phyloP scores from a whole-genome alignment of 2,797 vertebrate species.

The Spondyliosoma cantharus region DNA sequence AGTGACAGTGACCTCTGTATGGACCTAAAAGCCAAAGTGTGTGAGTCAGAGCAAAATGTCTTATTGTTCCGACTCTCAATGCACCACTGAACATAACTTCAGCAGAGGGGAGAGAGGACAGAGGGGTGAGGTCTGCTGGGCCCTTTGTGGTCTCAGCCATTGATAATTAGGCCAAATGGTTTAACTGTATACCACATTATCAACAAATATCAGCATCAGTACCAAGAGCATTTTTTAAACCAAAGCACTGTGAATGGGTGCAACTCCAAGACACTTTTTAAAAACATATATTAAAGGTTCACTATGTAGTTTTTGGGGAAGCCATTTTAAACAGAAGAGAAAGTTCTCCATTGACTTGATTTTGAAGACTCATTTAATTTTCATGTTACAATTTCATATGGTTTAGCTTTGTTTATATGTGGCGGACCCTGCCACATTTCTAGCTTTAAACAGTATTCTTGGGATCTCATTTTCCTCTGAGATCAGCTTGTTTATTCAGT shows the following conservation, averaged over 20 bases:
- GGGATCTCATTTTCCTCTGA: too few relatives aligned
- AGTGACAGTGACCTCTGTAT: slow-evolving; percentile 61
- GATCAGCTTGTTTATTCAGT: too few relatives aligned
- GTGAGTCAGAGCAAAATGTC: slow-evolving; percentile 40
- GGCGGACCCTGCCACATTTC: too few relatives aligned
- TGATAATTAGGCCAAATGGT: slow-evolving; percentile 1
- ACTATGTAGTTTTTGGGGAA: too few relatives aligned
- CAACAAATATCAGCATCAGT: background rate
- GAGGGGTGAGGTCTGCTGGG: slow-evolving; percentile 4
- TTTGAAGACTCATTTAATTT: too few relatives aligned
- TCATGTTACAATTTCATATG: too few relatives aligned
- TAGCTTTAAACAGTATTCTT: too few relatives aligned
- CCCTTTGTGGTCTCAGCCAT: slow-evolving; percentile 13
- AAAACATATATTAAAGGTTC: too few relatives aligned
- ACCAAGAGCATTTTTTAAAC: background rate
- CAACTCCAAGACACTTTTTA: background rate
- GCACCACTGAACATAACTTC: slow-evolving; percentile 20
- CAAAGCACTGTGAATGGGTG: background rate
- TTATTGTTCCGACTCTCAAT: slow-evolving; percentile 58
- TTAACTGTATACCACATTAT: background rate
- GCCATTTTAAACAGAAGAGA: too few relatives aligned
- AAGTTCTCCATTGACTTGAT: too few relatives aligned
- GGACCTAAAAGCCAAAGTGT: slow-evolving; percentile 33
- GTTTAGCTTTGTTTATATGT: too few relatives aligned
- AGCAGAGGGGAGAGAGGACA: slow-evolving; percentile 17